These are phyloP conservation scores for Sandelia bainsii DNA, from an alignment of 2,797 vertebrate species.

Conservation along the genomic window DNA sequence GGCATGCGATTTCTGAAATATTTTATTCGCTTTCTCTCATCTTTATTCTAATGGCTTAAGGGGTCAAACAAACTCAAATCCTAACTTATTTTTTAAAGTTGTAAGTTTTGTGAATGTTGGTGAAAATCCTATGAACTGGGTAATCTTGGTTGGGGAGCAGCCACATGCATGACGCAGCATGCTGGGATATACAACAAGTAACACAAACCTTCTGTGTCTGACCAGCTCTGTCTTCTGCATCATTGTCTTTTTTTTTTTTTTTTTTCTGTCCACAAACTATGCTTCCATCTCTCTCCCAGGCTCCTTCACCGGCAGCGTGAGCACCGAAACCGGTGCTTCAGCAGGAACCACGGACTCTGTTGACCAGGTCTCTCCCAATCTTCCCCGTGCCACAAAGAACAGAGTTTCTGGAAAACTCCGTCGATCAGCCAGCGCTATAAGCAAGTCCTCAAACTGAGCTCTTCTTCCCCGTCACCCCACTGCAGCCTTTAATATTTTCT, in stretches of 20 bases:
- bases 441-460: slow-evolving; percentile 86
- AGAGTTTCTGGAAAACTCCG: slow-evolving; percentile 84
- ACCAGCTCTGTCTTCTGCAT: slow-evolving; percentile 7
- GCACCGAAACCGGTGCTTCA: slow-evolving; percentile 76
- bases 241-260: background rate
- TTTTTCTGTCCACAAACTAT: slow-evolving; percentile 28
- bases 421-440: slow-evolving; percentile 85
- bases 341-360: slow-evolving; percentile 48
- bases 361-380: slow-evolving; percentile 81
- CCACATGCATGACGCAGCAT: slow-evolving; percentile 75
- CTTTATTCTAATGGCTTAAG: slow-evolving; percentile 32
- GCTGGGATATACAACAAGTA: slow-evolving; percentile 49
- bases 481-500: slow-evolving; percentile 64
- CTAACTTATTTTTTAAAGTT: slow-evolving; percentile 18
- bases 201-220: slow-evolving; percentile 22
- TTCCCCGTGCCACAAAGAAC: slow-evolving; percentile 82
- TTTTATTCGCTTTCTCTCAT: slow-evolving; percentile 6
- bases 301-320: slow-evolving; percentile 85
- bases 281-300: slow-evolving; percentile 77
- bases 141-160: slow-evolving; percentile 56
- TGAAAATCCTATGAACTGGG: slow-evolving; percentile 42
- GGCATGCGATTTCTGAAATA: slow-evolving; percentile 55
- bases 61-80: slow-evolving; percentile 24
- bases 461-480: slow-evolving; percentile 9
- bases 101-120: slow-evolving; percentile 51